Base-by-base conservation (phyloP, 1,140 invertebrate species). In the Cherax quadricarinatus region DNA sequence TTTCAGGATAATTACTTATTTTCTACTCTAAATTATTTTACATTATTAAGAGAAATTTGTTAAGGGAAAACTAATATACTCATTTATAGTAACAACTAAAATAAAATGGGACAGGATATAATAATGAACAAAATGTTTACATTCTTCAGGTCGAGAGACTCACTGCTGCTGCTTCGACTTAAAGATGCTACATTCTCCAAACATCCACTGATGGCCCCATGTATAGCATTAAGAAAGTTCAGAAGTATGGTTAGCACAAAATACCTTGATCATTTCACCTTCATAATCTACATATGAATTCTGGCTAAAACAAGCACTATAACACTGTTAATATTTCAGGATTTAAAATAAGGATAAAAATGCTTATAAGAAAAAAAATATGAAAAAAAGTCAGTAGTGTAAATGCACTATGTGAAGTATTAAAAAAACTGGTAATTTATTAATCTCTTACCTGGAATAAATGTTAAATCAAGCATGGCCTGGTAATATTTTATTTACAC, bases 141-240 rank as follows among this genome's bases (percentile, higher is more conserved):
- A 70, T 24, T 85, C 79, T 88, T 92, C 21, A 57, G 21, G 57
- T 92, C 66, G 18, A 92, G 53, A 75, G 91, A 92, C 62, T 92
- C 91, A 73, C n/a, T 88, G 81, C 91, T 92, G 91, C 91, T 92
- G 91, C 86, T 92, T 16, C 86, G 91, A 62, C 91, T 92, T n/a
- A 92, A 10, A 16, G 60, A 53, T 30, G 57, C 91, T 62, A 92
- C 91, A 84, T 85, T 85, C 81, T 92, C 86, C 85, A 92, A 75
- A 24, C 86, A 83, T 30, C 91, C 91, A 73, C 91, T 92, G 86
- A 24, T 30, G 30, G 70, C n/a, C n/a, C 16, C n/a, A 75, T 30
- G 70, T 75, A 75, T 30, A 30, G 70, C 70, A 75, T 21, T 21
- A 30, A n/a, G 24, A 75, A 18, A 75, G 24, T 75, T 75, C 24